phyloP scores from a whole-genome alignment of 1,140 invertebrate species.

The Trichoplusia ni region DNA sequence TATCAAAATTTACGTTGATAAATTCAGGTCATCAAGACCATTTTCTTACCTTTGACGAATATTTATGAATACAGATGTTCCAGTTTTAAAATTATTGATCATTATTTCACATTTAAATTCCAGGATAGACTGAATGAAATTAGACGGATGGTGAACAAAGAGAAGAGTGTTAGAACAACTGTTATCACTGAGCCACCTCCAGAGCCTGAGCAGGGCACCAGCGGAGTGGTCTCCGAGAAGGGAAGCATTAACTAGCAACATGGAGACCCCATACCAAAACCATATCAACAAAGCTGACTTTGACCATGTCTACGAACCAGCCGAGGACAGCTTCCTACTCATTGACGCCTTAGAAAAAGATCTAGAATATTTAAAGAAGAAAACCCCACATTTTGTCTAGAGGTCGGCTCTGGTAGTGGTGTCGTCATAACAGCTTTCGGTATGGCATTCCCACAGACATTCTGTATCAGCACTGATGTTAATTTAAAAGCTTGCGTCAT shows the following conservation, averaged over 20 bases:
- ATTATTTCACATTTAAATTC: conserved; percentile 41
- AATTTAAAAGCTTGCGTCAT: conserved; percentile 89
- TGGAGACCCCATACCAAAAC: conserved; percentile 86
- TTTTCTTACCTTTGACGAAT: no score
- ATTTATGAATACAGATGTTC: no score
- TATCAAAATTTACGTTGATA: no score
- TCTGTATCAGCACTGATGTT: conserved; percentile 90
- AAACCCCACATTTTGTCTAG: conserved; percentile 89
- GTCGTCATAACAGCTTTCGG: conserved; percentile 94
- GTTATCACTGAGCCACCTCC: conserved; percentile 82
- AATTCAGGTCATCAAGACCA: no score
- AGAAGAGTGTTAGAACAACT: conserved; percentile 87
- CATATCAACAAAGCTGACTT: conserved; percentile 83
- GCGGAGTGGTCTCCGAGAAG: conserved; percentile 52
- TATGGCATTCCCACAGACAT: conserved; percentile 83
- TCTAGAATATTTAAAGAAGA: conserved; percentile 81
- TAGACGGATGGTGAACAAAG: conserved; percentile 90
- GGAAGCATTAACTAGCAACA: conserved; percentile 81
- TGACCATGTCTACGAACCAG: conserved; percentile 94
- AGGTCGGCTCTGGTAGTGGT: conserved; percentile 97
- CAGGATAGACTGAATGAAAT: conserved; percentile 92
- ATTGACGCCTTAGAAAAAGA: conserved; percentile 96
- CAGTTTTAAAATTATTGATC: no score
- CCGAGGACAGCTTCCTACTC: conserved; percentile 97
- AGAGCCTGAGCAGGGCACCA: conserved; percentile 67